Conservation (phyloP, 64 coral and sea anemone species). For the Montipora cactus region DNA sequence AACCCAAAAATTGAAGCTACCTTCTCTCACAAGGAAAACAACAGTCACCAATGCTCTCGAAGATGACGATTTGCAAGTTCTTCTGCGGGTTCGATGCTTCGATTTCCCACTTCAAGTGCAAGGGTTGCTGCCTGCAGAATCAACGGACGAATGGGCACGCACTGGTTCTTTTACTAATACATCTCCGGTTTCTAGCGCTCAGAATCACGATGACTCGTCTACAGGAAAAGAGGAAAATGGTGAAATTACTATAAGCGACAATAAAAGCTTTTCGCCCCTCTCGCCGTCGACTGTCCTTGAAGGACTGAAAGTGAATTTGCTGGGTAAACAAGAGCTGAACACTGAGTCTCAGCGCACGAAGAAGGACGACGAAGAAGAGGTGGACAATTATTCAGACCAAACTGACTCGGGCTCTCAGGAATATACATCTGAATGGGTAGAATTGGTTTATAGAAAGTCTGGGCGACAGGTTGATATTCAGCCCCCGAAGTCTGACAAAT, state of each 20-base stretch:
- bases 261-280: background rate
- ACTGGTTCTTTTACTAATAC: background rate
- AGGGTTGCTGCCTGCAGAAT: background rate
- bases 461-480: background rate
- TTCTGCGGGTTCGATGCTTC: slow-evolving; percentile 6
- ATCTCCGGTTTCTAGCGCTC: background rate
- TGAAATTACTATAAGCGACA: background rate
- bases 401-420: background rate
- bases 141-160: background rate
- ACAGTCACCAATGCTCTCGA: background rate
- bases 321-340: background rate
- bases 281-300: background rate
- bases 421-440: background rate
- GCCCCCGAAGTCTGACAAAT: background rate
- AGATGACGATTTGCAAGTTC: slow-evolving; percentile 19
- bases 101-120: slow-evolving; percentile 39
- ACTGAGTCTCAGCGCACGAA: background rate
- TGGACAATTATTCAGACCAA: background rate
- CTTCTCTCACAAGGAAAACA: background rate
- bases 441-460: background rate
- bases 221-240: background rate
- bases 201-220: background rate
- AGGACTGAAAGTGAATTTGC: background rate
- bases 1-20: background rate
- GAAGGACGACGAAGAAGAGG: background rate